Evolutionary conservation across 2,113 vertebrate genomes (phyloP), one percentile per base, ranked within the genome.

Genomic region (Vombatus ursinus): DNA sequence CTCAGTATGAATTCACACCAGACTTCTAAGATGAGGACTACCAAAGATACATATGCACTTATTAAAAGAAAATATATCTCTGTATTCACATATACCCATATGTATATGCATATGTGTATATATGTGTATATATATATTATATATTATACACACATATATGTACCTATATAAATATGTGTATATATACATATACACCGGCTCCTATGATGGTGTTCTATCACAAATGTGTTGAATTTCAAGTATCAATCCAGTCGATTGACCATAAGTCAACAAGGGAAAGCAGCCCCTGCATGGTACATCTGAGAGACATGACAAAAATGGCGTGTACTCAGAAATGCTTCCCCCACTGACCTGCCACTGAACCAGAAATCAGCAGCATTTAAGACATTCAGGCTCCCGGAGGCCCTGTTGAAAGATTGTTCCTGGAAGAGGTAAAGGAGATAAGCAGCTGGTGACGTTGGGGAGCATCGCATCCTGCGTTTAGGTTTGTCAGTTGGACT

Each of bases 31-130:
- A 95, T 77, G 95, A 94, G 44, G 6, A 94, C 94, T 84, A 92
- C n/a, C 92, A 95, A 91, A 93, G 91, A 92, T 49, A 96, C 7
- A 24, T n/a, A 92, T 28, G 61, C 44, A 93, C 91, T 94, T 52
- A 52, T 22, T 90, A 95, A 90, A 84, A 26, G 91, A 44, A 94
- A 89, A 68, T 31, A 84, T 49, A 3, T 8, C 68, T 44, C n/a
- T 44, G 6, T 22, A 44, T 84, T 84, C n/a, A 44, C n/a, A 84
- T 22, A 22, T 0, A 44, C 1, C 22, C 37, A 31, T 12, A 61
- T 31, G 11, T 37, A 28, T 31, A 10, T 31, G 1, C 6, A 54
- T 54, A 1, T 54, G 25, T 26, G 4, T 25, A 52, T 52, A 52
- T 50, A 8, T 50, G 11, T 50, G 50, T 50, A 8, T 50, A 8